Evolutionary conservation across 2,888 invertebrate species (phyloP), one percentile per base, ranked within the genome.

Genomic region (Synergus japonicus): DNA sequence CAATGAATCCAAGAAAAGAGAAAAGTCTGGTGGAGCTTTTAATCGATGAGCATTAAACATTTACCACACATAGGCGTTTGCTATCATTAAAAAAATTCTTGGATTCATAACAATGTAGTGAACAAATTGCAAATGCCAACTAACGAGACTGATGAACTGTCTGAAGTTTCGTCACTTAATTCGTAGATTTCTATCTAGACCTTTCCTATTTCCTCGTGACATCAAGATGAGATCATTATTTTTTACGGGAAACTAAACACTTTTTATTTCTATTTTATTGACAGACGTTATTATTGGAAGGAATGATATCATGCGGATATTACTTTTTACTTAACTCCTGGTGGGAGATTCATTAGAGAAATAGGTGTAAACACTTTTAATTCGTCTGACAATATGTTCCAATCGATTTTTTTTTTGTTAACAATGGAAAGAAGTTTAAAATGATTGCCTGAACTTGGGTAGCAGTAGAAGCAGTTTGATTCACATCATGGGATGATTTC

Each of bases 1-100:
- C 73, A 49, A 69, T 66, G 65, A 66, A 66, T 69, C 73, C 37
- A 15, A 69, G 49, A 49, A 69, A 69, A 73, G 73, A 73, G 54
- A 73, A 73, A 54, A 73, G 73, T 54, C 37, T 37, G 9, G 9
- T 49, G 46, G 0, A 44, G 29, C 29, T 73, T 73, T 73, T 29
- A 54, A 73, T 54, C 54, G 29, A 73, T 54, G 10, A 29, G 37
- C 49, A 46, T 49, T 69, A 43, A 66, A 13, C 13, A 66, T 10
- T 63, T 29, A 2, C 22, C 37, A n/a, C n/a, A 8, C 8, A 41
- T 10, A 66, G 9, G 41, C 43, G 8, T 22, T 10, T 10, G 10
- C 5, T 22, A 60, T 60, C 60, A 60, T 60, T 22, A 60, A 18
- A 60, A 13, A 60, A 54, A 54, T 54, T n/a, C 54, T n/a, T 54